Percentiles rank a stretch among this genome's conserved stretches.
Evolutionary conservation across 2,113 vertebrate genomes (phyloP).

Genomic region (Gavialis gangeticus): DNA sequence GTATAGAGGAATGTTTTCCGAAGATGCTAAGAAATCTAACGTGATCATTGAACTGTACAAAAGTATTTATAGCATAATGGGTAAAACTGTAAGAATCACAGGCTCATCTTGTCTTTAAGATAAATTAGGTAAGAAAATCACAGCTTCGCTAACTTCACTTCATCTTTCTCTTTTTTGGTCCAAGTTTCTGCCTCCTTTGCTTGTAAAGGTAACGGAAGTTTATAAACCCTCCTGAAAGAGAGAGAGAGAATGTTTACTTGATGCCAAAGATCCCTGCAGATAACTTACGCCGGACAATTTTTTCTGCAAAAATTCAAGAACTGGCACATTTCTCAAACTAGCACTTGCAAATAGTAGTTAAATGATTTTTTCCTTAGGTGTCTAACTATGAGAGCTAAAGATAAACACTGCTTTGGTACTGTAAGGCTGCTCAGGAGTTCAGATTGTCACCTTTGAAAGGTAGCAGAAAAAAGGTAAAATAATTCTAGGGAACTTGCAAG

Average conservation of each 20-base stretch:
- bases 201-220: slow-evolving; percentile 94
- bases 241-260: not conserved
- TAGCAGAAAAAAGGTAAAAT: not conserved
- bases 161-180: slow-evolving; percentile 91
- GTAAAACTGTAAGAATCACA: slow-evolving; percentile 74
- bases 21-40: slow-evolving; percentile 45
- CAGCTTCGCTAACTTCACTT: slow-evolving; percentile 75
- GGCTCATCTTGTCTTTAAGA: slow-evolving; percentile 47
- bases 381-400: not conserved
- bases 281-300: not conserved
- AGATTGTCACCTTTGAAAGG: not conserved
- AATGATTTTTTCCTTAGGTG: no score
- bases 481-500: not conserved
- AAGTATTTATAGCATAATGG: slow-evolving; percentile 72
- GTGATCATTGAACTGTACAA: slow-evolving; percentile 68
- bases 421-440: not conserved
- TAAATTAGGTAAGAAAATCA: slow-evolving; percentile 47
- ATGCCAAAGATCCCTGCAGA: not conserved
- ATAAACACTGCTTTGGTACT: not conserved
- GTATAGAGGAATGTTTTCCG: slow-evolving; percentile 53
- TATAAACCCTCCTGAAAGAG: slow-evolving; percentile 84
- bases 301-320: not conserved
- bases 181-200: slow-evolving; percentile 88
- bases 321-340: no score
- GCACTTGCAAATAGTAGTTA: no score